phyloP scores from a whole-genome alignment of 2,797 vertebrate genomes.

The Falco columbarius region DNA sequence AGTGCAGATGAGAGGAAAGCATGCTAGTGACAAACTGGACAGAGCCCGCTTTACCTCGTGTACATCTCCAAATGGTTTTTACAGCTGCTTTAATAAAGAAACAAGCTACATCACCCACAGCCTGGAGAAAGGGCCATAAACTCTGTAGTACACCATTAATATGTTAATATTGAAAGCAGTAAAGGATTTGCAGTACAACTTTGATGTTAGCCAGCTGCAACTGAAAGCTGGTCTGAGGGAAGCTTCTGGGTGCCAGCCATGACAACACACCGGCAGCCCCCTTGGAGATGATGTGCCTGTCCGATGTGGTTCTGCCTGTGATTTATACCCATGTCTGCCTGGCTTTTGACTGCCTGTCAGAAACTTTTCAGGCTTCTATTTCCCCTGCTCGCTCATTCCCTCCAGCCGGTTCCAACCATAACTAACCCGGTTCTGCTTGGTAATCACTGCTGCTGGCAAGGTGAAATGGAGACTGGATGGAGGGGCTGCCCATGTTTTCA shows the following conservation, averaged over 20 bases:
- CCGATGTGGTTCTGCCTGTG: neutral
- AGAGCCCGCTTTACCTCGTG: neutral
- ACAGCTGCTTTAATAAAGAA: neutral
- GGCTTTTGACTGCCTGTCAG: neutral
- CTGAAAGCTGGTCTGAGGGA: neutral
- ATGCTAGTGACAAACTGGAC: neutral
- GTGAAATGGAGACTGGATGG: neutral
- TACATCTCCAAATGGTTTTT: neutral
- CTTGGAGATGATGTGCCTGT: neutral
- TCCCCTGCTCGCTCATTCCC: neutral
- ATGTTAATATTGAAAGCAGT: neutral
- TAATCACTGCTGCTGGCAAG: neutral
- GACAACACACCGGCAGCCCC: neutral
- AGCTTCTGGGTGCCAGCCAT: neutral
- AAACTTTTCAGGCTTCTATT: neutral
- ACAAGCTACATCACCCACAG: neutral
- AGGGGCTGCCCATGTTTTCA: neutral
- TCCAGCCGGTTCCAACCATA: neutral
- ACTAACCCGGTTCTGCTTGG: neutral
- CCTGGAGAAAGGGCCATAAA: neutral
- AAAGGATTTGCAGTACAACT: neutral
- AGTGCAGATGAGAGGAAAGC: neutral
- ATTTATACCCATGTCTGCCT: neutral
- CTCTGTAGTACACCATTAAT: neutral
- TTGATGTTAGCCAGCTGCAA: neutral